Evolutionary conservation across 2,888 invertebrate species (phyloP), one percentile per base, ranked within the genome.

Genomic region (Drosophila bunnanda): DNA sequence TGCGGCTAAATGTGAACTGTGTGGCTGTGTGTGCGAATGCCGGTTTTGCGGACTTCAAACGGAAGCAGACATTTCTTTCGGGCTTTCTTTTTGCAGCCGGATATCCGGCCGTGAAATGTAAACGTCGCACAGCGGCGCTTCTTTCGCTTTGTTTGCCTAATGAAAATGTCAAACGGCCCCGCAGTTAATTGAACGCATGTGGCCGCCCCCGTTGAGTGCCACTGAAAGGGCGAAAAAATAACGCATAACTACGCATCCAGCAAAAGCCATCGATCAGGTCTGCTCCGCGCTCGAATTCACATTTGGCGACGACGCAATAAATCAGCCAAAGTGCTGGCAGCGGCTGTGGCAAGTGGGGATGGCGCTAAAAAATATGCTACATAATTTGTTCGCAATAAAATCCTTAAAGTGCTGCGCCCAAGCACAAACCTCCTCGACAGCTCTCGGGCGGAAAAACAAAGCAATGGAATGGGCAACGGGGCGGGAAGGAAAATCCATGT

Each of bases 341-440:
- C 15, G 17, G n/a, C 13, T 30, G 25, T n/a, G 20, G 43, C 28
- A n/a, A 32, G 61, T 13, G 44, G 28, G 64, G 52, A 46, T 30
- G 54, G 73, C 68, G 39, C 72, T 54, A 50, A 77, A 64, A 80
- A 86, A 84, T 81, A 81, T 87, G 86, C 84, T 79, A 77, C 80
- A 83, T 86, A 82, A 86, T 80, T 84, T 84, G 88, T 61, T 76
- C 64, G 85, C 77, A 79, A 81, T 87, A 74, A 77, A 75, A 80
- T 76, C 75, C 67, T 87, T 66, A 78, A 86, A 79, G 75, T 85
- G 83, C 83, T 81, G 80, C 74, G 75, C 75, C 70, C 80, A 71
- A 80, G 80, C 77, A 74, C 73, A 62, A 62, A 76, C 69, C 65
- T 46, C 58, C 43, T 34, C 38, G 41, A 28, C 71, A 64, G 68